Evolutionary conservation across 2,113 vertebrate genomes (phyloP).

Genomic region (Catharus minimus): DNA sequence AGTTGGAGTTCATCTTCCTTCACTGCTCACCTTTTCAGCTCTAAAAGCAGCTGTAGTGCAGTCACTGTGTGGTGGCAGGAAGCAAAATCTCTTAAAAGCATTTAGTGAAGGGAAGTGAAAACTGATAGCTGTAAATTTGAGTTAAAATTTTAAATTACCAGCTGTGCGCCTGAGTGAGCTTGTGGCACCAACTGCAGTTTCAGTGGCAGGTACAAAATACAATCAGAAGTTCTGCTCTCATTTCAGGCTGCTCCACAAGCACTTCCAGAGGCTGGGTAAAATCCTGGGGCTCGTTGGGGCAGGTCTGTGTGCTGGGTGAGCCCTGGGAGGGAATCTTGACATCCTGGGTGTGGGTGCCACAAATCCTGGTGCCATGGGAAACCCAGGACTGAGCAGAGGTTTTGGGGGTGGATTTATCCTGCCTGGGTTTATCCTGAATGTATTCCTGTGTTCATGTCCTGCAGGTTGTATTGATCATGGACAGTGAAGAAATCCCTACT

Average conservation of each 20-base stretch:
- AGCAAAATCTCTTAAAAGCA: background rate
- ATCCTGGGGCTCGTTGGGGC: background rate
- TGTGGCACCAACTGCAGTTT: background rate
- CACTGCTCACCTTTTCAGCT: background rate
- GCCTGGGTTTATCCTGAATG: background rate
- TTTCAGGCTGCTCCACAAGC: background rate
- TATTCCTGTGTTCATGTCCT: background rate
- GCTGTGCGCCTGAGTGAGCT: background rate
- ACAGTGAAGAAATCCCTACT: constrained; percentile 94
- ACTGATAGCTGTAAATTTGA: background rate
- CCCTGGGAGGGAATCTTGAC: background rate
- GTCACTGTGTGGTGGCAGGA: background rate
- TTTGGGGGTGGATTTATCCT: fast-evolving
- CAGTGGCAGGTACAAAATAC: background rate
- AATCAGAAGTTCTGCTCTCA: fast-evolving
- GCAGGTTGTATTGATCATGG: constrained; percentile 89
- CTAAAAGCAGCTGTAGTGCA: background rate
- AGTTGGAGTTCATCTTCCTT: background rate
- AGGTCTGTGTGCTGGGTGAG: background rate
- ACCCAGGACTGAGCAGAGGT: background rate
- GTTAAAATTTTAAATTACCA: too few species aligned
- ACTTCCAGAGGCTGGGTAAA: background rate
- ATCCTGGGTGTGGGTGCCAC: background rate
- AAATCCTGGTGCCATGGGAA: background rate
- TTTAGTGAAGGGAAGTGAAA: background rate